Percentiles rank a stretch among this genome's conserved stretches.
phyloP scores from a whole-genome alignment of 2,113 vertebrate genomes.

The Chaetodon trifascialis region DNA sequence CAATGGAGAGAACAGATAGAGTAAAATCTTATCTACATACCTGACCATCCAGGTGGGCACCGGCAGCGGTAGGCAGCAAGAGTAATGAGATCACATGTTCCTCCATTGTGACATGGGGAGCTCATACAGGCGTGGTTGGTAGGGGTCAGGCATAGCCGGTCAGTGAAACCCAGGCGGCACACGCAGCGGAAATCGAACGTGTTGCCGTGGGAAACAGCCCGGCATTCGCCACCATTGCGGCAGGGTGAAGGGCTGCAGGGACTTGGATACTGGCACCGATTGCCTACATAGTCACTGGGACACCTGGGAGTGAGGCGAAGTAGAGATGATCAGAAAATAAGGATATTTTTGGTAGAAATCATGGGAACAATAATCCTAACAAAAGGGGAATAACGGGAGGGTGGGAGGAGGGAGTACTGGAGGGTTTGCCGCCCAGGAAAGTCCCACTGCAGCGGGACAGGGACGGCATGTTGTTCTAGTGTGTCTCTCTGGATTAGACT shows the following conservation, averaged over 20 bases:
- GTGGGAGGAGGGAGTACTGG: conserved; percentile 1
- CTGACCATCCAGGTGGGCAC: conserved; percentile 93
- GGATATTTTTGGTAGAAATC: conserved; percentile 17
- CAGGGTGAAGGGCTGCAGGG: conserved; percentile 91
- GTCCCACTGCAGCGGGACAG: conserved; percentile 46
- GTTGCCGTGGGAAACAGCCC: conserved; percentile 76
- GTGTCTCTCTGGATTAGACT: conserved; percentile 80
- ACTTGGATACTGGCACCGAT: conserved; percentile 88
- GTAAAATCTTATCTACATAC: conserved; percentile 70
- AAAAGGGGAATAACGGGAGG: conserved; percentile 13
- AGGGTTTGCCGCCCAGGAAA: conserved; percentile 68
- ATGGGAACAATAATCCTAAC: conserved; percentile 53
- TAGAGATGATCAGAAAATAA: conserved; percentile 29
- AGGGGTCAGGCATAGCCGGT: conserved; percentile 91
- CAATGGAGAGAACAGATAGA: neutral
- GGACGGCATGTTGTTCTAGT: conserved; percentile 79
- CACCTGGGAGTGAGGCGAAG: conserved; percentile 81
- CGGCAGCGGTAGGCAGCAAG: conserved; percentile 89
- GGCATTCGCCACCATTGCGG: conserved; percentile 90
- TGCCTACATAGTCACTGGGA: conserved; percentile 83
- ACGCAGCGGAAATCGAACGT: conserved; percentile 85
- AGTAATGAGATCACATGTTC: conserved; percentile 88
- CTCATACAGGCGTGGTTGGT: conserved; percentile 90
- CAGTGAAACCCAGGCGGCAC: conserved; percentile 90
- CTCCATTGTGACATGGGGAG: conserved; percentile 92